Conservation (phyloP, 2,113 vertebrate genomes). For the Xyliphius kryptos region DNA sequence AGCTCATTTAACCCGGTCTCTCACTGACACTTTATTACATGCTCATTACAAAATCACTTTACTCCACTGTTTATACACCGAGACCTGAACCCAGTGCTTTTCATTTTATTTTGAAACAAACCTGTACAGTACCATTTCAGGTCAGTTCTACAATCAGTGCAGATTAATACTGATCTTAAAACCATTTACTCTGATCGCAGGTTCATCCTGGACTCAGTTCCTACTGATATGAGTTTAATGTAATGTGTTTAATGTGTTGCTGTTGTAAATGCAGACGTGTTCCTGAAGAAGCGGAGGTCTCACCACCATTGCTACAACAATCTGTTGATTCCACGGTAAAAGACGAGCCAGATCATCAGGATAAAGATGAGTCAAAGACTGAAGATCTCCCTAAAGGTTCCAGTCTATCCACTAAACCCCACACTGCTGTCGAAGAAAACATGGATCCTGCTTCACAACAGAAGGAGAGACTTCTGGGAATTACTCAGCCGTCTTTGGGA, state of each 20-base stretch:
- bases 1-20: neutral
- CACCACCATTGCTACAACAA: neutral
- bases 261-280: neutral
- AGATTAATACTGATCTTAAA: neutral
- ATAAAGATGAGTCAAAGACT: neutral
- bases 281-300: constrained; percentile 3
- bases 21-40: constrained; percentile 3
- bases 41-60: neutral
- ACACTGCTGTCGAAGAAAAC: constrained; percentile 10
- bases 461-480: constrained; percentile 8
- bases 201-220: neutral
- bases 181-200: too few species aligned
- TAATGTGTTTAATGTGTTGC: neutral
- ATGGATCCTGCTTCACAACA: neutral
- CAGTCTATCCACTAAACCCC: neutral
- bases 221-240: neutral
- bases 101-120: neutral
- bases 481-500: neutral
- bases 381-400: constrained; percentile 6
- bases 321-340: neutral
- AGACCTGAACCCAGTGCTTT: neutral
- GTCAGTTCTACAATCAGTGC: too few species aligned
- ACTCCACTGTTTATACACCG: neutral
- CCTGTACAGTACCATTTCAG: too few species aligned
- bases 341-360: neutral